Evolutionary conservation across 2,113 vertebrate species (phyloP).

Genomic region (Calidris pygmaea): DNA sequence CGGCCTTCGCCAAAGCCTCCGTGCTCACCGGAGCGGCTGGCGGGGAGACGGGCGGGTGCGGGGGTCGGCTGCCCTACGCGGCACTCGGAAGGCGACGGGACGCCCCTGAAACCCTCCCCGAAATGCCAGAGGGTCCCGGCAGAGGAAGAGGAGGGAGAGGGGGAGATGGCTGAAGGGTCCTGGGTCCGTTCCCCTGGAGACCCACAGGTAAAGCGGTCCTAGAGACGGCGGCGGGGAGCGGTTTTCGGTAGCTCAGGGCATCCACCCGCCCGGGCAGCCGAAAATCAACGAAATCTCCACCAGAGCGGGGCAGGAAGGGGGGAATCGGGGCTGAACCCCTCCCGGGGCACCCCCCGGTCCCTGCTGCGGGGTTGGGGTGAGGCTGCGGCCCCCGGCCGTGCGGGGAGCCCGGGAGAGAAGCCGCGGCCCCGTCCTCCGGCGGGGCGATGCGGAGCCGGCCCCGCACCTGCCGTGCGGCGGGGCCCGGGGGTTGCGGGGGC

Average conservation of each 20-base stretch:
- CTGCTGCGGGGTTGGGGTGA: not conserved
- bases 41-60: not conserved
- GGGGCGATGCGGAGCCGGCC: not conserved
- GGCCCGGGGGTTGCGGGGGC: not conserved
- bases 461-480: not conserved
- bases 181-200: not conserved
- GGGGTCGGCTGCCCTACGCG: not conserved
- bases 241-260: not conserved
- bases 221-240: not conserved
- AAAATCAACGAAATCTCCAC: not conserved
- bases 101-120: not conserved
- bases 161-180: not conserved
- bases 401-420: not conserved
- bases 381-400: not conserved
- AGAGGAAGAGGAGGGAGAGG: not conserved
- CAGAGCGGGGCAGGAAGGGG: not conserved
- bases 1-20: not conserved
- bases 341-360: not conserved
- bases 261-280: not conserved
- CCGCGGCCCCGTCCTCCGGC: too few relatives aligned
- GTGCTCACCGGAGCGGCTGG: not conserved
- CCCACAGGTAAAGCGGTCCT: too few relatives aligned
- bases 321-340: not conserved
- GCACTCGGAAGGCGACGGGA: not conserved
- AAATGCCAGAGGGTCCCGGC: not conserved